Base-by-base conservation (phyloP, 1,140 invertebrate genomes). In the Olivierus martensii region DNA sequence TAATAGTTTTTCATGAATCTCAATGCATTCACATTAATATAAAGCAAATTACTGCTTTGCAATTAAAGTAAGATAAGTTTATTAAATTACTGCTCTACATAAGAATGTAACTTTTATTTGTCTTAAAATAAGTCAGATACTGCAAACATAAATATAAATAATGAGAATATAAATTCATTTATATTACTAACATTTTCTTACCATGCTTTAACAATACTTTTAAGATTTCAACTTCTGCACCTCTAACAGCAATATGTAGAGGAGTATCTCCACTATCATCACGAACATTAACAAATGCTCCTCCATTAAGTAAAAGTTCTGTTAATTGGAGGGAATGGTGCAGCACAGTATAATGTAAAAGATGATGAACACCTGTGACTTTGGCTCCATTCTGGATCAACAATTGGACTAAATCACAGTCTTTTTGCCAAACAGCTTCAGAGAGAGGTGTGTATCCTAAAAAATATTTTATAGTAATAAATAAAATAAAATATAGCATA, bases 231-330 rank as follows among this genome's bases (percentile, higher is more conserved):
- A 28, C 28, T 28, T 28, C 4, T 28, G 28, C 28, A 4, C 28
- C 28, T 28, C 28, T 28, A 28, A 28, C 28, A 28, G 28, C 28
- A 28, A 28, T 28, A 64, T 79, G 76, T 6, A 82, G 66, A 6
- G 79, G 76, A 0, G 79, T 79, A 45, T 73, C 68, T 11, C 77
- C 77, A 49, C 71, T 67, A 22, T 68, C 63, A 64, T 78, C 71
- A 2, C 73, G 66, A 3, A 74, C 58, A 58, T 75, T 77, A 12
- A 75, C 62, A 54, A 71, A 68, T 19, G 73, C 72, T 3, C 76
- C 75, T 21, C 66, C 66, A 50, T 65, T 59, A 14, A 77, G 55
- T 7, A 79, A 61, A 19, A 73, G 56, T 56, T 68, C 62, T 1
- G 71, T 71, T 60, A 78, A 70, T 36, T 71, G 14, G 9, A 34